Evolutionary conservation across 2,797 vertebrate genomes (phyloP).

Genomic region (Coregonus ussuriensis): DNA sequence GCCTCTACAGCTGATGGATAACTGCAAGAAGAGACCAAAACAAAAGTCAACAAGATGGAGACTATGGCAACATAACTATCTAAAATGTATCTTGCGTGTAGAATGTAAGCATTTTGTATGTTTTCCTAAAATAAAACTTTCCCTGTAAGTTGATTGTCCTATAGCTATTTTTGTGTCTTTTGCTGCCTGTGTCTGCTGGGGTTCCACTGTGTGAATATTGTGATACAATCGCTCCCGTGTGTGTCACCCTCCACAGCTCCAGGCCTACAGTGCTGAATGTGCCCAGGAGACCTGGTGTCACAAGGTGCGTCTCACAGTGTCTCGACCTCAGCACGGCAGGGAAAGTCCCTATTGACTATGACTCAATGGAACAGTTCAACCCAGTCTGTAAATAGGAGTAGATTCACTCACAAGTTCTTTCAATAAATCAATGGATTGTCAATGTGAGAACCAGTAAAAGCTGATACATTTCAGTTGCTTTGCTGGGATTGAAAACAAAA

Average conservation of each 20-base stretch:
- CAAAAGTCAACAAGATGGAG: no score
- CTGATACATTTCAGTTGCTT: background rate
- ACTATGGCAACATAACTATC: no score
- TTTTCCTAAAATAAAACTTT: no score
- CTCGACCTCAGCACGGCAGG: background rate
- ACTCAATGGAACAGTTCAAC: constrained; percentile 1
- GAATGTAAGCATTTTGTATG: no score
- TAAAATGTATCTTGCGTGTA: no score
- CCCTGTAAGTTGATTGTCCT: no score
- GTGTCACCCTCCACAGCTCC: background rate
- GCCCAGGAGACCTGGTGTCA: background rate
- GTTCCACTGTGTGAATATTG: background rate
- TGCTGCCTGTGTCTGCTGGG: background rate
- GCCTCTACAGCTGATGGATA: background rate
- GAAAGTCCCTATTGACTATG: background rate
- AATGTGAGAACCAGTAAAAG: background rate
- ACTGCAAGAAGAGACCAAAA: background rate
- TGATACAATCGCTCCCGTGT: background rate
- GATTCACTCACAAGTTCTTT: background rate
- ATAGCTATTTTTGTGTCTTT: background rate
- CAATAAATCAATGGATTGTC: background rate
- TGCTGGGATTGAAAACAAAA: background rate
- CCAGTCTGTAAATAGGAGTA: background rate
- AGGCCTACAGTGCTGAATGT: background rate
- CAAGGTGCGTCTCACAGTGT: background rate